phyloP scores from a whole-genome alignment of 2,888 invertebrate species.

The Tridacna gigas region DNA sequence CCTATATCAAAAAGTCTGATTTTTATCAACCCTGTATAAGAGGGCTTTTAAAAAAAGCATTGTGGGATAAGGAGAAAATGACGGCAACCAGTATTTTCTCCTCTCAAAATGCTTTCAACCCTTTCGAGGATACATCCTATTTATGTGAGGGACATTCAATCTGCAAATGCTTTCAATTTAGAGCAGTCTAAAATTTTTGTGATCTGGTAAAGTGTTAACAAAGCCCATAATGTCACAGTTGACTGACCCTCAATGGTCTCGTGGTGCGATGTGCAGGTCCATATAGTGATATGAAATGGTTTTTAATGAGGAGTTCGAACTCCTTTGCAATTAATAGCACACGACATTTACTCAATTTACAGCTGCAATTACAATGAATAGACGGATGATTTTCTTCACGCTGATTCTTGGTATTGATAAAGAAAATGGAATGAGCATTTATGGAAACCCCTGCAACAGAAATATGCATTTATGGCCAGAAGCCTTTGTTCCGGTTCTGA shows the following conservation, averaged over 20 bases:
- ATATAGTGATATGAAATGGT: conserved; percentile 17
- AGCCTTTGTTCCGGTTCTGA: not conserved
- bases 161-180: not conserved
- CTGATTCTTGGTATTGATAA: conserved; percentile 21
- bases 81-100: not conserved
- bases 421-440: conserved; percentile 12
- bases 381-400: conserved; percentile 26
- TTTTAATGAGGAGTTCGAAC: conserved; percentile 16
- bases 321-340: conserved; percentile 20
- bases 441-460: conserved; percentile 21
- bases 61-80: not conserved
- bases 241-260: conserved; percentile 5
- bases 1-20: too few species aligned
- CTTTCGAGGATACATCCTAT: too few species aligned
- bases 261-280: conserved; percentile 7
- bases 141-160: too few species aligned
- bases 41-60: not conserved
- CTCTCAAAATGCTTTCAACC: not conserved
- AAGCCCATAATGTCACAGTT: conserved; percentile 9
- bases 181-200: not conserved
- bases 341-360: conserved; percentile 17
- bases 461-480: conserved; percentile 14
- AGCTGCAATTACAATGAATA: conserved; percentile 23
- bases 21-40: too few species aligned
- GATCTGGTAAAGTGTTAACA: not conserved